Evolutionary conservation across 2,113 vertebrate species (phyloP), one percentile per base, ranked within the genome.

Genomic region (Coptodon rendalli): DNA sequence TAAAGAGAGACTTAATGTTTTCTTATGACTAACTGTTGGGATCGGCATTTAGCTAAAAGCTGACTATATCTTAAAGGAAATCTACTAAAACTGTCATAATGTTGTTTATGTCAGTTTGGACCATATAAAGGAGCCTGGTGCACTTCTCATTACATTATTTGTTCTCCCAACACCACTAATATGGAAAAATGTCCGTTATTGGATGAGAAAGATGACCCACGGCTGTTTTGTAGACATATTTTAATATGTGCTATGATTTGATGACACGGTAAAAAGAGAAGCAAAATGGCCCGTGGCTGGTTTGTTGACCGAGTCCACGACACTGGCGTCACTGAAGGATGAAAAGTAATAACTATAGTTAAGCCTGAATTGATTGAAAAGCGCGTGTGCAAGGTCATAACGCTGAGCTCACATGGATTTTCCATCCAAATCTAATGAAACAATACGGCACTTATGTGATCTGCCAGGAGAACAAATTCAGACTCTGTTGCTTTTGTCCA

Each of bases 281-380:
- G 38, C 36, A 76, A 61, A 83, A 79, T 54, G 6, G 22, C 86
- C 43, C 2, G 10, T 80, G 81, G 84, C 83, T 29, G 24, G 45
- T 85, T 90, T 82, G 52, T 88, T 84, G 50, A 73, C 10, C 19
- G 9, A 34, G 36, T 12, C 22, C 50, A 85, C 6, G 6, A 29
- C 34, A 31, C 17, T 34, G 57, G 76, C 19, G 3, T 57, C 63
- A 38, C 36, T 34, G 40, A 79, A 83, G 53, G 81, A 90, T 66
- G 61, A 86, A 91, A 88, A 89, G 78, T 83, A 84, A 86, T 71
- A 91, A 88, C 31, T 43, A 50, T 6, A 84, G 59, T 86, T 40
- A 24, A 87, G 45, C n/a, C 76, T 3, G 5, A 86, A 92, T 88
- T 90, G 87, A 93, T 88, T 8, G 8, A 19, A 53, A 68, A 59